phyloP scores from a whole-genome alignment of 2,113 vertebrate genomes.

The Nymphicus hollandicus region DNA sequence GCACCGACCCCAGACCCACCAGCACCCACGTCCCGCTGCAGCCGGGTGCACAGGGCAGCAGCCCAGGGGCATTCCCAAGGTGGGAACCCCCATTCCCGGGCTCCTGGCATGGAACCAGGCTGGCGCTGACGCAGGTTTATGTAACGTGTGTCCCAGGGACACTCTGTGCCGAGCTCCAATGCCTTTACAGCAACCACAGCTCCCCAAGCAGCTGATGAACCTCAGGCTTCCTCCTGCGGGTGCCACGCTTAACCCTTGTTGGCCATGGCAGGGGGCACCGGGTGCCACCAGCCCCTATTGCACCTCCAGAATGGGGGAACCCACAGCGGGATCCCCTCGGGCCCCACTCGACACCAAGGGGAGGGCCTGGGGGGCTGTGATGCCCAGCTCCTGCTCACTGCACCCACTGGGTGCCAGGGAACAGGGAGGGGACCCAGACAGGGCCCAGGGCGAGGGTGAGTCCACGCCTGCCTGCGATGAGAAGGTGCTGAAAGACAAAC shows the following conservation, averaged over 20 bases:
- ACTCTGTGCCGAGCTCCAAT: not conserved
- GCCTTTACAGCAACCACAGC: not conserved
- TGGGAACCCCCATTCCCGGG: fast-evolving
- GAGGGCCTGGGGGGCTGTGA: not conserved
- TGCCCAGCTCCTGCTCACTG: not conserved
- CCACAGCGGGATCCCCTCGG: fast-evolving
- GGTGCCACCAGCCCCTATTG: not conserved
- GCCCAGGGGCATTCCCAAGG: not conserved
- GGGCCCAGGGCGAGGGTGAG: constrained; percentile 34
- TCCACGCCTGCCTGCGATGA: constrained; percentile 11
- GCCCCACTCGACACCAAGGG: fast-evolving
- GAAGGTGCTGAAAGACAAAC: constrained; percentile 31
- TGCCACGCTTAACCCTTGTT: not conserved
- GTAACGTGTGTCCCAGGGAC: not conserved
- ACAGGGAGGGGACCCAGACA: constrained; percentile 56
- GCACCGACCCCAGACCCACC: not conserved
- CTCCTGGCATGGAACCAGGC: no score
- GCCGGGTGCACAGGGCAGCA: fast-evolving
- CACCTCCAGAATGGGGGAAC: fast-evolving
- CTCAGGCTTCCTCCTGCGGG: not conserved
- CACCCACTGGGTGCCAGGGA: constrained; percentile 33
- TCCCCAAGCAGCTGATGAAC: not conserved
- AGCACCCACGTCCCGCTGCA: fast-evolving
- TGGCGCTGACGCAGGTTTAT: not conserved
- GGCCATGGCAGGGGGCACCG: not conserved